A percentile compares a stretch with the other conserved stretches of the same genome.
Evolutionary conservation across 2,797 vertebrate genomes (phyloP).

Genomic region (Gymnoscopelus microlampas): DNA sequence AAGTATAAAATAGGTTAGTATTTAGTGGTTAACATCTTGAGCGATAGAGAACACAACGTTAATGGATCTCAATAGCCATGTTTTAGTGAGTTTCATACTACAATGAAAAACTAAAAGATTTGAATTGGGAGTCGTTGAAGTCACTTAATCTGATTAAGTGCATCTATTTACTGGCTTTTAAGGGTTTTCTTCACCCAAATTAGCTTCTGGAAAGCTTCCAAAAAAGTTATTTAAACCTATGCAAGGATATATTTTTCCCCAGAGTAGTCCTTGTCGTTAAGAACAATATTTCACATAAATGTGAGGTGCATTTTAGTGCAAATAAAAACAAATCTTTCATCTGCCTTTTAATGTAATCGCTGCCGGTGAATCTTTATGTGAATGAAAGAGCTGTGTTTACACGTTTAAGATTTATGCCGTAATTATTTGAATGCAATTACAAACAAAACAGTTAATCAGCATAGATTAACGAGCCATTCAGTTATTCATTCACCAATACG

Average conservation of each 20-base stretch:
- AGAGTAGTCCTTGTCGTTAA: neutral
- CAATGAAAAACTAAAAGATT: too few species aligned
- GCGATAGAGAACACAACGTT: too few species aligned
- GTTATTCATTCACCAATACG: conserved; percentile 44
- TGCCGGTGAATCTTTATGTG: conserved; percentile 39
- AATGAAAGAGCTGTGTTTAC: conserved; percentile 41
- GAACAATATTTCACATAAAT: conserved; percentile 26
- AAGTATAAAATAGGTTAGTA: too few species aligned
- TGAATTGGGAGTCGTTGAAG: too few species aligned
- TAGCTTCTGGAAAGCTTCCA: neutral
- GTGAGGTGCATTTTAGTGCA: conserved; percentile 24
- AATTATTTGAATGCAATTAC: conserved; percentile 73
- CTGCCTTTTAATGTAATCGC: conserved; percentile 42
- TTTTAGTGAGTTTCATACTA: too few species aligned
- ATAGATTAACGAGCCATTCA: conserved; percentile 66
- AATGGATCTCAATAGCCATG: too few species aligned
- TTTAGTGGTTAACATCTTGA: too few species aligned
- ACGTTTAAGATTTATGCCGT: conserved; percentile 65
- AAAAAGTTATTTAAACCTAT: too few species aligned
- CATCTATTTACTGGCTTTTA: neutral
- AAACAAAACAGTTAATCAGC: conserved; percentile 68
- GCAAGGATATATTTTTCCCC: conserved; percentile 13
- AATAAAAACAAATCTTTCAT: conserved; percentile 35
- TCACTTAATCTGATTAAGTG: neutral
- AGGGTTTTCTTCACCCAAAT: neutral